These are phyloP conservation scores for Kryptolebias ocellatus DNA, from an alignment of 2,797 vertebrate species.

Conservation along the genomic window DNA sequence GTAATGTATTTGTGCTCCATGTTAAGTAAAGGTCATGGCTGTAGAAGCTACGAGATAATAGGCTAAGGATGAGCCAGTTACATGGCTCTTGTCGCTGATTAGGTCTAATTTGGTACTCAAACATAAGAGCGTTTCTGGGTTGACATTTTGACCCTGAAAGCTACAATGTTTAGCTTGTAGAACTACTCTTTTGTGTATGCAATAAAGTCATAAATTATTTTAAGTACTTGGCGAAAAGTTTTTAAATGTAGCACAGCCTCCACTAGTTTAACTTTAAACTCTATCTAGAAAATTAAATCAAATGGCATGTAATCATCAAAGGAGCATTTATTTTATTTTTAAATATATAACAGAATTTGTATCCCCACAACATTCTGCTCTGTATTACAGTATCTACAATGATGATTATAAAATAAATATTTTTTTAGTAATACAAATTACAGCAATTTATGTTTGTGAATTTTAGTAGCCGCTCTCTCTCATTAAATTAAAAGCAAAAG, in stretches of 20 bases:
- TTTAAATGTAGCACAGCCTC: background rate
- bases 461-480: no score
- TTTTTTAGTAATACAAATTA: no score
- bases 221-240: background rate
- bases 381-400: no score
- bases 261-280: background rate
- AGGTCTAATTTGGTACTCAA: background rate
- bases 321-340: no score
- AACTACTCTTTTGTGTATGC: background rate
- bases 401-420: no score
- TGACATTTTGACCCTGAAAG: background rate
- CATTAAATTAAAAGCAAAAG: no score
- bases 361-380: no score
- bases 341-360: no score
- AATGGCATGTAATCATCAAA: no score
- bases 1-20: conserved; percentile 24
- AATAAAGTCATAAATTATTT: background rate
- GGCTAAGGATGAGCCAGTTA: conserved; percentile 19
- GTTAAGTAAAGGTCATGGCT: conserved; percentile 39
- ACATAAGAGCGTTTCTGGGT: background rate
- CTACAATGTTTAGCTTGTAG: background rate
- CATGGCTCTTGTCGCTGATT: conserved; percentile 2
- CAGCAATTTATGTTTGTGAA: no score
- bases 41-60: conserved; percentile 19
- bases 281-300: no score